Conservation (phyloP, 2,113 vertebrate species). For the Hoplias malabaricus region DNA sequence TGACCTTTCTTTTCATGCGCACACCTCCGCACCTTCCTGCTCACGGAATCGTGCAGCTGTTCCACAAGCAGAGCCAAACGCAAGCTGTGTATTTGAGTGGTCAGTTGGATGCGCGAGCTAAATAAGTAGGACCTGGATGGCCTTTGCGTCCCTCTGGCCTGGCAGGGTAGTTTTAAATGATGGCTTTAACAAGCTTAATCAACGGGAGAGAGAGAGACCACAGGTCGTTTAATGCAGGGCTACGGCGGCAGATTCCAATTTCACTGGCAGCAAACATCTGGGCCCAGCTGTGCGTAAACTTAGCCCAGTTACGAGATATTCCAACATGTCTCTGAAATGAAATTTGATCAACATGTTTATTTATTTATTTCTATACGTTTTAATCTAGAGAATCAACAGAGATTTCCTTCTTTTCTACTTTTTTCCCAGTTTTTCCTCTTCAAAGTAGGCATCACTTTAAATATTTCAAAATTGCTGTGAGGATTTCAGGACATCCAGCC, state of each 20-base stretch:
- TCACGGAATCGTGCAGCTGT: conserved; percentile 37
- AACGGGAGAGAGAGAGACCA: conserved; percentile 45
- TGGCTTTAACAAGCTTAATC: conserved; percentile 66
- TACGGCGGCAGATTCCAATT: conserved; percentile 23
- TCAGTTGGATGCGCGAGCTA: conserved; percentile 60
- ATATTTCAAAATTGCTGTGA: too few species aligned
- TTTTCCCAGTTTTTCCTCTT: too few species aligned
- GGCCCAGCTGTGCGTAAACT: neutral
- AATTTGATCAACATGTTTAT: too few species aligned
- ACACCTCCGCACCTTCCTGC: neutral
- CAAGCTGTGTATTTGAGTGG: conserved; percentile 54
- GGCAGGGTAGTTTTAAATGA: conserved; percentile 63
- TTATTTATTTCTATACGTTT: too few species aligned
- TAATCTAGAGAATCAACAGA: too few species aligned
- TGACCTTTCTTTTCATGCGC: neutral
- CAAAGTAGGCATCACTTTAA: too few species aligned
- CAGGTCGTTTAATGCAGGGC: neutral
- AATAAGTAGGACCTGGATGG: conserved; percentile 61
- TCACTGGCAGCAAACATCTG: conserved; percentile 24
- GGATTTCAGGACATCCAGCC: too few species aligned
- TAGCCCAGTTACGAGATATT: neutral
- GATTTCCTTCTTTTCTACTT: too few species aligned
- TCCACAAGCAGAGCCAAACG: conserved; percentile 43
- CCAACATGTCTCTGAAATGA: too few species aligned
- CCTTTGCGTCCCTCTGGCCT: conserved; percentile 49